Evolutionary conservation across 37 sponge, comb jelly and placozoan genomes (phyloP).

Genomic region (Oscarella lobularis): DNA sequence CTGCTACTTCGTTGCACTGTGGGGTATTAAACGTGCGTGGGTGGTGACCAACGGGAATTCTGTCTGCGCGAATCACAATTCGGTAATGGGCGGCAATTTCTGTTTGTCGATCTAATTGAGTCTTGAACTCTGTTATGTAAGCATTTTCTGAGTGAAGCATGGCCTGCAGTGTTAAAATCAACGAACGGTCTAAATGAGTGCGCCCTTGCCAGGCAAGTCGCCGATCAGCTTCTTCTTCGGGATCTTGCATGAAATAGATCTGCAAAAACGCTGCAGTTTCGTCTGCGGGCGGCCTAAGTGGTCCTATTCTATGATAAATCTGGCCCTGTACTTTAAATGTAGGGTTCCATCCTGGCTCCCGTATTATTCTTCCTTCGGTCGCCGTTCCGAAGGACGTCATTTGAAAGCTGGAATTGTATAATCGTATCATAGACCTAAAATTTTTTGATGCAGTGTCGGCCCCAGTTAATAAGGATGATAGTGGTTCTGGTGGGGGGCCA

Average conservation of each 20-base stretch:
- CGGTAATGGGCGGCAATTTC: background rate
- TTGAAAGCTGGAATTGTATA: background rate
- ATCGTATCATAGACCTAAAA: background rate
- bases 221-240: no score
- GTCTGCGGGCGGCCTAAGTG: conserved; percentile 18
- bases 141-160: no score
- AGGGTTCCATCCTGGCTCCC: conserved; percentile 13
- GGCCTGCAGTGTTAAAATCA: no score
- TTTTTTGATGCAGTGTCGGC: background rate
- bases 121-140: no score
- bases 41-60: conserved; percentile 9
- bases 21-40: conserved; percentile 14
- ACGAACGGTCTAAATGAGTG: no score
- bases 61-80: conserved; percentile 10
- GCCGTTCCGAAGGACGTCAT: conserved; percentile 4
- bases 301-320: conserved; percentile 23
- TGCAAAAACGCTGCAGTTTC: conserved; percentile 22
- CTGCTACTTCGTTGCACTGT: conserved; percentile 11
- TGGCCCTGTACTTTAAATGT: conserved; percentile 32
- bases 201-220: no score
- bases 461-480: background rate
- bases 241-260: conserved; percentile 17
- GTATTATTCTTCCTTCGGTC: background rate
- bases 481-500: background rate
- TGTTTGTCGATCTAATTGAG: conserved; percentile 2